Conservation (phyloP, 2,113 vertebrate species). For the Tenrec ecaudatus region DNA sequence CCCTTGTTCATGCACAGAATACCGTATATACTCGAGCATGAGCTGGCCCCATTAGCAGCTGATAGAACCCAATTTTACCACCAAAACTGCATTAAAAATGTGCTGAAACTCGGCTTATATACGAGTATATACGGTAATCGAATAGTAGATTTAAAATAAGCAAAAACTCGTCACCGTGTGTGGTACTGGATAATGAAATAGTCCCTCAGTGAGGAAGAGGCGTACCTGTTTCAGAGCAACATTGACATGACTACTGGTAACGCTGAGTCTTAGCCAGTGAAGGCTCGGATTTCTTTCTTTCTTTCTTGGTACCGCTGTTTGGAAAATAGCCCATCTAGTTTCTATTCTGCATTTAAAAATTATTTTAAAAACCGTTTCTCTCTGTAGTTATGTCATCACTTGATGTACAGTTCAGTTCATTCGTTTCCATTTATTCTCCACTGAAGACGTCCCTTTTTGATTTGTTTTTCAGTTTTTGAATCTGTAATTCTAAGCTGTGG, state of each 20-base stretch:
- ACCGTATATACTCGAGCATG: too few relatives aligned
- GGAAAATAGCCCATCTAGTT: not conserved
- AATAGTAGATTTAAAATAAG: too few relatives aligned
- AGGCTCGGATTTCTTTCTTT: not conserved
- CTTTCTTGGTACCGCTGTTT: not conserved
- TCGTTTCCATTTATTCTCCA: not conserved
- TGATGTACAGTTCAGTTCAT: not conserved
- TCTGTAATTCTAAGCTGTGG: not conserved
- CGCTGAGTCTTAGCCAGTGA: not conserved
- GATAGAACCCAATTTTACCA: too few relatives aligned
- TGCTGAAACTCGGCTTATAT: too few relatives aligned
- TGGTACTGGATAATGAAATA: too few relatives aligned
- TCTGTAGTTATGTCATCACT: not conserved
- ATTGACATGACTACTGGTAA: not conserved
- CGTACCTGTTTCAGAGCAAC: not conserved
- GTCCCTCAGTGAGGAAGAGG: too few relatives aligned
- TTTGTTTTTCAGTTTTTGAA: conserved; percentile 40
- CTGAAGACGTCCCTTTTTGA: not conserved
- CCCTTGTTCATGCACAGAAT: too few relatives aligned
- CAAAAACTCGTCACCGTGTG: too few relatives aligned
- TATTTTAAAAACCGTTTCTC: not conserved
- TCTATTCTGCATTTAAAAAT: not conserved
- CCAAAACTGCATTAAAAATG: too few relatives aligned
- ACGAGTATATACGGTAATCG: too few relatives aligned
- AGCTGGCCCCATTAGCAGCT: too few relatives aligned